A percentile compares a stretch with the other conserved stretches of the same genome.
phyloP scores from a whole-genome alignment of 2,888 invertebrate species.

The Zhuqinia jingwanae region DNA sequence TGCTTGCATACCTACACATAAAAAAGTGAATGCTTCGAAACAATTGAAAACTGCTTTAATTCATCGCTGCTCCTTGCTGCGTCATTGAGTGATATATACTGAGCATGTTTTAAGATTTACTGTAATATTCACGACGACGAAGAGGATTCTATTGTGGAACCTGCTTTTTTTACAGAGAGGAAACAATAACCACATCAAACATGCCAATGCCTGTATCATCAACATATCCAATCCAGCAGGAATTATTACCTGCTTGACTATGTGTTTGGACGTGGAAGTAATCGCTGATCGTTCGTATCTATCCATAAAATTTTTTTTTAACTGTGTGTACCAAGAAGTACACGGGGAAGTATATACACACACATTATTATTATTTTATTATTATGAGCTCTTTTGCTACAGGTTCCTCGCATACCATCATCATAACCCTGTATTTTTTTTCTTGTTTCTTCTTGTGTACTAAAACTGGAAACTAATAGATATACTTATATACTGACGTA shows the following conservation, averaged over 20 bases:
- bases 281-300: constrained; percentile 6
- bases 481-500: neutral
- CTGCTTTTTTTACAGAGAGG: constrained; percentile 20
- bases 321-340: no score
- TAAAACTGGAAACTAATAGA: constrained; percentile 27
- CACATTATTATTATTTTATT: no score
- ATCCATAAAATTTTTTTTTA: neutral
- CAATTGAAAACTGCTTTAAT: constrained; percentile 45
- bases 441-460: neutral
- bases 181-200: neutral
- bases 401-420: constrained; percentile 30
- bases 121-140: neutral
- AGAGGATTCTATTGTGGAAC: constrained; percentile 22
- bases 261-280: constrained; percentile 26
- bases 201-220: constrained; percentile 28
- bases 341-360: no score
- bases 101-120: neutral
- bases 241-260: constrained; percentile 30
- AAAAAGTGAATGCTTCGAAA: constrained; percentile 34
- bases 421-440: constrained; percentile 34
- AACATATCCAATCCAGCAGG: constrained; percentile 4
- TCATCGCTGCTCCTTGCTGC: constrained; percentile 11
- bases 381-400: no score
- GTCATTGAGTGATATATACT: constrained; percentile 28
- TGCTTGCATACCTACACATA: neutral